Base-by-base conservation (phyloP, 1,140 invertebrate genomes). In the Marisa cornuarietis region DNA sequence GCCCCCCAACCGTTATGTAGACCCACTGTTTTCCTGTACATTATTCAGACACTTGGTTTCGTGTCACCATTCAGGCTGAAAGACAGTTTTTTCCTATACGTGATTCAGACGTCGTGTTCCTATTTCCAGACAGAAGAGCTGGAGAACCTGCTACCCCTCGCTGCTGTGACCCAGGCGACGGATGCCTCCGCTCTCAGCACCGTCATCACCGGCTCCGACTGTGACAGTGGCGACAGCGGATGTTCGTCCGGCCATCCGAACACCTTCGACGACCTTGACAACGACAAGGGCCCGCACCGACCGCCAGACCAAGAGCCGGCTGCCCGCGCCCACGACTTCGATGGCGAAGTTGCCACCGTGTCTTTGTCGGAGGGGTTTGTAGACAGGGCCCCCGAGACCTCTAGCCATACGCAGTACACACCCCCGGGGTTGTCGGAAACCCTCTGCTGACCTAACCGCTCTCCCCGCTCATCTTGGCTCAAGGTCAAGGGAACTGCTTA, bases 111-210 rank as follows among this genome's bases (percentile, higher is more conserved):
- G 14, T 5, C 31, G 18, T 31, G n/a, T 26, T 13, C 14, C 62
- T 24, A 18, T 26, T 65, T 77, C 52, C 76, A 77, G 76, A 69
- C 16, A 20, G 76, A 77, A 49, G 76, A 77, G 26, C 65, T 77
- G 63, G 75, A 77, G 31, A 24, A 77, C 51, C 76, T 77, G 76
- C 16, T 77, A 51, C 31, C 20, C 8, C 18, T 18, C 7, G 51
- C 71, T 9, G 49, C 20, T 18, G 16, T 42, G 1, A 42, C 24
- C 18, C 18, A 42, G 26, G 22, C 63, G 54, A 22, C 69, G 4
- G 31, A 26, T 22, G 3, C 20, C 0, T 20, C 24, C 49, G 9
- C 65, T n/a, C 16, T 26, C 76, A n/a, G 18, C 63, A 6, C 42
- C 31, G 0, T 51, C 63, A 77, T 49, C 42, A 65, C 10, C 20